phyloP scores from a whole-genome alignment of 2,113 vertebrate species.

The Paramormyrops kingsleyae region DNA sequence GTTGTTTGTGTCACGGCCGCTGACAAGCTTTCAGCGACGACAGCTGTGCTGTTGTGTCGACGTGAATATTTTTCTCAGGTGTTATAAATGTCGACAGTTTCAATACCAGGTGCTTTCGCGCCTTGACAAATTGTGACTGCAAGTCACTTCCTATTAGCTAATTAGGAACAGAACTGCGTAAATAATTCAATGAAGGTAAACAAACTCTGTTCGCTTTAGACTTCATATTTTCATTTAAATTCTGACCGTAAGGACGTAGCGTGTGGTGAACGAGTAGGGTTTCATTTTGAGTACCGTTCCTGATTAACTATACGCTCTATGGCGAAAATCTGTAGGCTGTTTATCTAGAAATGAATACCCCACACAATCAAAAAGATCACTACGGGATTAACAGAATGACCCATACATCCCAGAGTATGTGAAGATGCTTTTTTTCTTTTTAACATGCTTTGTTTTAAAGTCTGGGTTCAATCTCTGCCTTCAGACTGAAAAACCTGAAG shows the following conservation, averaged over 20 bases:
- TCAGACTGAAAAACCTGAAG: neutral
- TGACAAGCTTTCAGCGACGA: neutral
- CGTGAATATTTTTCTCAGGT: neutral
- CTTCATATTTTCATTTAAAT: neutral
- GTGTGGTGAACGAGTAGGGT: neutral
- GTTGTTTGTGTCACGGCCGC: neutral
- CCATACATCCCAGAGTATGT: neutral
- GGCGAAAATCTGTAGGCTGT: neutral
- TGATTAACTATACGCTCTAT: neutral
- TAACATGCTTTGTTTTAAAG: neutral
- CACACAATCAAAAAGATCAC: neutral
- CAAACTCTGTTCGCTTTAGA: neutral
- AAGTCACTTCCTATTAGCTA: slow-evolving; percentile 1
- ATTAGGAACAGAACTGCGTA: neutral
- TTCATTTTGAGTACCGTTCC: neutral
- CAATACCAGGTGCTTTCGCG: neutral
- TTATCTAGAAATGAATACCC: neutral
- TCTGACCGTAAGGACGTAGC: neutral
- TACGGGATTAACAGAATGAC: neutral
- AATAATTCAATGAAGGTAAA: slow-evolving; percentile 1
- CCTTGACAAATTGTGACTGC: neutral
- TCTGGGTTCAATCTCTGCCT: neutral
- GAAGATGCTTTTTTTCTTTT: neutral
- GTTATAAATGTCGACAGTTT: neutral
- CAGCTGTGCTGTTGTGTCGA: neutral